Evolutionary conservation across 92 coral and sea anemone genomes (phyloP), one percentile per base, ranked within the genome.

Genomic region (Zoanthus sociatus): DNA sequence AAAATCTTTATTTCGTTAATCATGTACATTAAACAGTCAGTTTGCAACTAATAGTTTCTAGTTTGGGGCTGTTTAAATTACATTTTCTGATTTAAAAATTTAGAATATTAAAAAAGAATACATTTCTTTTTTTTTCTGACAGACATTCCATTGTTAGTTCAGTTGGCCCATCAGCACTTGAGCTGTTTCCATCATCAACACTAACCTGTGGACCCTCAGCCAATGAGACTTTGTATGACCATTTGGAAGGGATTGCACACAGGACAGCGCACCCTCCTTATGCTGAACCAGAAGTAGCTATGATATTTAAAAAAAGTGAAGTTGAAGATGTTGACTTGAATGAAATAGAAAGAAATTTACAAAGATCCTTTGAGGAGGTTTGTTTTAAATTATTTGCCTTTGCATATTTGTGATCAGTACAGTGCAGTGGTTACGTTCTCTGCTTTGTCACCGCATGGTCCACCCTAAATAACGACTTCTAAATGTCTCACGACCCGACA

Each of bases 241-340:
- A 94, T 82, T 76, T 97, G 30, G 98, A 93, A 26, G 99, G 99
- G 0, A 92, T 97, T 44, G 91, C 90, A 10, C 89, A 89, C 58
- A 88, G 99, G 18, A 91, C 87, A 17, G 78, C 79, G 1, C 99
- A 97, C 78, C 99, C 98, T 15, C 87, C 96, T n/a, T 97, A 92
- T 79, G 94, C 93, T 54, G 99, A 97, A 83, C 98, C 98, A 12
- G 99, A 97, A 82, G 99, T 97, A 18, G 98, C 97, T 14, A 89
- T 97, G 99, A 92, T 97, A 50, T 97, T 97, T 70, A 97, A 95
- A 89, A 97, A 95, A 86, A 93, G 87, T 86, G 99, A 97, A 71
- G 71, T 95, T 44, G 99, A 97, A 45, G 98, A 92, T 16, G 78
- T 95, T 50, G 98, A 97, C 71, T 76, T 97, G 79, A 94, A 94